Evolutionary conservation across 2,888 invertebrate genomes (phyloP).

Genomic region (Drosophila neoperkinsi): DNA sequence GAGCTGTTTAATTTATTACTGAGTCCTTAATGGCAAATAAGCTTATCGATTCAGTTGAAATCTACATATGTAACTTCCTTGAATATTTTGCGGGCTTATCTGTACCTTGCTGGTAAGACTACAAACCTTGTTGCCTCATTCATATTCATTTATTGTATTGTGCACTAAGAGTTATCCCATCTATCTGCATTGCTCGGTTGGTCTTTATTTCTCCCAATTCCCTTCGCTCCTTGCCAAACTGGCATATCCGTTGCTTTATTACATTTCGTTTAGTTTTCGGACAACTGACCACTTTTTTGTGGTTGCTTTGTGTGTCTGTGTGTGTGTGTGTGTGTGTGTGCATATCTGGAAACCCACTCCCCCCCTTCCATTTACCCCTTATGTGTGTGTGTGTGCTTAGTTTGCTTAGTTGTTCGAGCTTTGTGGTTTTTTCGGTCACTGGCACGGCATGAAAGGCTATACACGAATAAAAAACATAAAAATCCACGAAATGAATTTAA

Average conservation of each 20-base stretch:
- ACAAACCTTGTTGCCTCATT: conserved; percentile 59
- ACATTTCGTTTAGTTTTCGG: conserved; percentile 80
- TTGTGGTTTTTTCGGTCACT: conserved; percentile 60
- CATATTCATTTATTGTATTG: conserved; percentile 76
- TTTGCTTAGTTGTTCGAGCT: conserved; percentile 57
- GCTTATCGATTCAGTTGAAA: conserved; percentile 11
- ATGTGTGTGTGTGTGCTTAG: conserved; percentile 32
- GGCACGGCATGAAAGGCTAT: conserved; percentile 37
- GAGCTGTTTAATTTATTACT: conserved; percentile 1
- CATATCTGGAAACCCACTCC: conserved; percentile 12
- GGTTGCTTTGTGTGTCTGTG: conserved; percentile 72
- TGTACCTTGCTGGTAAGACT: conserved; percentile 11
- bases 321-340: conserved; percentile 25
- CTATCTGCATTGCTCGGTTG: conserved; percentile 43
- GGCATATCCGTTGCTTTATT: conserved; percentile 79
- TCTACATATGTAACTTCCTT: conserved; percentile 1
- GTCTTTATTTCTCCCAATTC: background rate
- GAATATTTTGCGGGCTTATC: background rate
- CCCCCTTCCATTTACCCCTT: background rate
- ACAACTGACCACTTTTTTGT: conserved; percentile 79
- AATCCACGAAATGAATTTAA: conserved; percentile 70
- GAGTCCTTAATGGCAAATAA: background rate
- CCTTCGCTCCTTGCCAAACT: conserved; percentile 42
- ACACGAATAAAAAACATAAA: conserved; percentile 12
- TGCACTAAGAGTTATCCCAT: conserved; percentile 45